Conservation (phyloP, 2,888 invertebrate species). For the Platynereis dumerilii region DNA sequence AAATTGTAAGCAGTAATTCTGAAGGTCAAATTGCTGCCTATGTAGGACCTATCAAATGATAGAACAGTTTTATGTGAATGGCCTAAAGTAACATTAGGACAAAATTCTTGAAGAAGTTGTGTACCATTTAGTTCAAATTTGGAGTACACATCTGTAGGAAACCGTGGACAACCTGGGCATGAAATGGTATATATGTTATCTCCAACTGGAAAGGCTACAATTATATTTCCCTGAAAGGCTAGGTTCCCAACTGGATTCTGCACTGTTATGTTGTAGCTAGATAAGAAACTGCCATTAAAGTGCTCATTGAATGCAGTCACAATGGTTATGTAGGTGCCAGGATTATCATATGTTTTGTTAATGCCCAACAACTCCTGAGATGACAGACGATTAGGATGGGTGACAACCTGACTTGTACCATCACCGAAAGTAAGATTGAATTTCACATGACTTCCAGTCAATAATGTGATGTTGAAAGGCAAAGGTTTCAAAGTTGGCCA, state of each 20-base stretch:
- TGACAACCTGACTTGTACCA: background rate
- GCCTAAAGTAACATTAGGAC: background rate
- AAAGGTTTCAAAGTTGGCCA: background rate
- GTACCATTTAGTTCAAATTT: background rate
- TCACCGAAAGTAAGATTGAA: background rate
- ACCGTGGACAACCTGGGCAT: too few species aligned
- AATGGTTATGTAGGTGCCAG: background rate
- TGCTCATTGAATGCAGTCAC: background rate
- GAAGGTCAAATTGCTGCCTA: background rate
- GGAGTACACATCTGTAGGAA: background rate
- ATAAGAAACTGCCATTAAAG: background rate
- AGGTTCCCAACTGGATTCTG: background rate
- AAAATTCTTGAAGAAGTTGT: background rate
- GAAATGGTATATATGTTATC: background rate
- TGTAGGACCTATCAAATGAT: background rate
- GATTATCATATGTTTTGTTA: background rate
- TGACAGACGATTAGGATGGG: background rate
- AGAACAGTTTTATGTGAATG: background rate
- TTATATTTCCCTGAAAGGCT: background rate
- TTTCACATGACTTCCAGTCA: conserved; percentile 1
- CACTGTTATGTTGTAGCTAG: background rate
- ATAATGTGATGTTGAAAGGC: background rate
- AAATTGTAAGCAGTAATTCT: background rate
- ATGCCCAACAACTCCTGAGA: background rate
- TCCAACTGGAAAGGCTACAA: background rate